Evolutionary conservation across 2,797 vertebrate genomes (phyloP), one percentile per base, ranked within the genome.

Genomic region (Sorex maritimensis): DNA sequence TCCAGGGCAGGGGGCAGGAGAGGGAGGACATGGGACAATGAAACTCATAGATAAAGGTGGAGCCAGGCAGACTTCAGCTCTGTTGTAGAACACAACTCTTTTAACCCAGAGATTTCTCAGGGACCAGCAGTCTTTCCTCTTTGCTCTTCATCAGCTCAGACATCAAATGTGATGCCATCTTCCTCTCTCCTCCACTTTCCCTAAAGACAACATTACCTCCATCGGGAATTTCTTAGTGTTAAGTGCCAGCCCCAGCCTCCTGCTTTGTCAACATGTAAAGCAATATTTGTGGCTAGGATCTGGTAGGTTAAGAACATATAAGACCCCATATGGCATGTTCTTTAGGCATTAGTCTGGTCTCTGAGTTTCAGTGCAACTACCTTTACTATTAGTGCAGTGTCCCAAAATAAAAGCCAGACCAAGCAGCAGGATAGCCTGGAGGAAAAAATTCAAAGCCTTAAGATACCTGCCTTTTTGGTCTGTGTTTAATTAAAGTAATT

Each of bases 151-250:
- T 1, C 28, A 6, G 0, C 49, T 24, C 23, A 67, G 24, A 67
- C 26, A 58, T 12, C 26, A 28, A 67, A 67, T 67, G 23, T 28
- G 24, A 28, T 26, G 24, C 9, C 23, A 24, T 28, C 28, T 67
- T 24, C 19, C 13, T 2, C 63, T 23, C 1, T 0, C 23, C 15
- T 2, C 30, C 0, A 6, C 13, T n/a, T 44, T 24, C 2, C 26
- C 67, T 19, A n/a, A 55, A 0, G 7, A 3, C 58, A 34, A 4
- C 1, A 10, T 6, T 1, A 1, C 65, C 41, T 9, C 38, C 24
- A 0, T 5, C 1, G 10, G 11, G 41, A 10, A 5, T 28, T 41
- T 75, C 5, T 2, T 19, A 58, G 26, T 63, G 2, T 1, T 13
- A 13, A 21, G 34, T 2, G 2, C 26, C 80, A 34, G 12, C 2